Conservation (phyloP, 2,797 vertebrate species). For the Enteromius fasciolatus region DNA sequence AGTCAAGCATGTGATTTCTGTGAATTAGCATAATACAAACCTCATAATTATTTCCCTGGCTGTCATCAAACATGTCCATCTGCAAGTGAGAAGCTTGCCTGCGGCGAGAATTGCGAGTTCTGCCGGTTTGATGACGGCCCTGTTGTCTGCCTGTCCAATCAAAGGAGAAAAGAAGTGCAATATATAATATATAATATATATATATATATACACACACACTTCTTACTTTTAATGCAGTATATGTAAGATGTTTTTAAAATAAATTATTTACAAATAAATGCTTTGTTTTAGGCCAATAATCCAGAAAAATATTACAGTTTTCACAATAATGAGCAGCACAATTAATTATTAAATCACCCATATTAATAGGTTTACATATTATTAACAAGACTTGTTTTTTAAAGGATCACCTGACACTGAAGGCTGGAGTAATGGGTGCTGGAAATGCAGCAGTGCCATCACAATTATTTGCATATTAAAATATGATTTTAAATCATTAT, state of each 20-base stretch:
- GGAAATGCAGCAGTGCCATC: neutral
- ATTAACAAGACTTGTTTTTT: neutral
- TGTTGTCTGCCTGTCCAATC: conserved; percentile 47
- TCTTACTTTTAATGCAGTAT: too few relatives aligned
- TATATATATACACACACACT: too few relatives aligned
- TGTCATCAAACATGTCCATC: conserved; percentile 58
- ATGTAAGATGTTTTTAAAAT: too few relatives aligned
- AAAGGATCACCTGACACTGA: neutral
- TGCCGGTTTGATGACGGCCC: conserved; percentile 42
- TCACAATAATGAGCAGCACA: too few relatives aligned
- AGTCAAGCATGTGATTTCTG: neutral
- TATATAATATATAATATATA: too few relatives aligned
- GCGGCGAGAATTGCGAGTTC: conserved; percentile 39
- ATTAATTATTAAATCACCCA: too few relatives aligned
- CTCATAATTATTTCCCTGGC: conserved; percentile 78
- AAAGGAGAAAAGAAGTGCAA: neutral
- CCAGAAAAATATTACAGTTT: too few relatives aligned
- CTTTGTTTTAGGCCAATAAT: too few relatives aligned
- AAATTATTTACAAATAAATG: too few relatives aligned
- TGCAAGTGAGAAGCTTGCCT: conserved; percentile 48
- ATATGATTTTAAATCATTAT: neutral
- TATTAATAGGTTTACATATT: too few relatives aligned
- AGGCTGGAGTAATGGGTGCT: neutral
- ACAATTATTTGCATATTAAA: neutral
- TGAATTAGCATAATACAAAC: conserved; percentile 54